phyloP scores from a whole-genome alignment of 2,888 invertebrate species.

The Penaeus monodon region DNA sequence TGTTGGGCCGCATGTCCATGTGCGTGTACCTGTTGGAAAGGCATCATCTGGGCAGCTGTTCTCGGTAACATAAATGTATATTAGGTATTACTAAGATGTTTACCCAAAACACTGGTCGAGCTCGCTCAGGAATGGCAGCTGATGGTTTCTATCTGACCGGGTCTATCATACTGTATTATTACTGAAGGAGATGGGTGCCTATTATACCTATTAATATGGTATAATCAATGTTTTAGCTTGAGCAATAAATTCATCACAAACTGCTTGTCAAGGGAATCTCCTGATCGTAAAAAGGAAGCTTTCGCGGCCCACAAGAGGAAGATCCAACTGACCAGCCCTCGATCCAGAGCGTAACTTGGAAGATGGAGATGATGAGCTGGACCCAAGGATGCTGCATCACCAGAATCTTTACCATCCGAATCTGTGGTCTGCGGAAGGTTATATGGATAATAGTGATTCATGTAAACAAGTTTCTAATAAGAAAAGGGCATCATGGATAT shows the following conservation, averaged over 20 bases:
- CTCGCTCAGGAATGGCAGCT: too few relatives aligned
- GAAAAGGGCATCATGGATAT: too few relatives aligned
- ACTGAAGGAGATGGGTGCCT: too few relatives aligned
- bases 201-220: too few relatives aligned
- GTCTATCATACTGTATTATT: too few relatives aligned
- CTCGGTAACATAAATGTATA: neutral
- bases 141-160: too few relatives aligned
- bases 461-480: neutral
- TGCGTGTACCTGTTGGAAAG: slow-evolving; percentile 43
- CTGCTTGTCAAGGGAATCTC: too few relatives aligned
- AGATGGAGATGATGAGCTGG: slow-evolving; percentile 54
- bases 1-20: slow-evolving; percentile 30
- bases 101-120: too few relatives aligned
- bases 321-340: slow-evolving; percentile 57
- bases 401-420: slow-evolving; percentile 50
- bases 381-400: slow-evolving; percentile 60
- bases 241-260: too few relatives aligned
- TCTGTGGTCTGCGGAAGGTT: slow-evolving; percentile 48
- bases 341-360: slow-evolving; percentile 48
- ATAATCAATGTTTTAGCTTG: too few relatives aligned
- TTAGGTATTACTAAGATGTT: neutral
- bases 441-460: neutral
- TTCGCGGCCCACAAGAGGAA: neutral
- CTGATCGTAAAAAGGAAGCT: too few relatives aligned
- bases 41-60: neutral